Base-by-base conservation (phyloP, 1,140 invertebrate species). In the Cataglyphis hispanica region DNA sequence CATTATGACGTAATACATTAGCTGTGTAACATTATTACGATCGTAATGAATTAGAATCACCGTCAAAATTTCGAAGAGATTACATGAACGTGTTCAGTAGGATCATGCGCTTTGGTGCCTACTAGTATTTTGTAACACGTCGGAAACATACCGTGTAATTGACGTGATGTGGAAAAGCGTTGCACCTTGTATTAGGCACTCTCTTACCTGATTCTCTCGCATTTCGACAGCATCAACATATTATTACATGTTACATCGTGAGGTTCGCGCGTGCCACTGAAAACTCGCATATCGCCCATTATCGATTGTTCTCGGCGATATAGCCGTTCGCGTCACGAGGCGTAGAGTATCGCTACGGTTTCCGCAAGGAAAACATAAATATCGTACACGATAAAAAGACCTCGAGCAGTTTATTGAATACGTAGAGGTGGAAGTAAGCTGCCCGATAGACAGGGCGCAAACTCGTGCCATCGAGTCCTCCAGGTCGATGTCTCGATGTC, bases 11-110 rank as follows among this genome's bases (percentile, higher is more conserved):
- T 56, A 22, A 43, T 25, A 31, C 31, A 58, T 43, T 31, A 72
- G 66, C 25, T 22, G 5, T 25, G 64, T 81, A 81, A 81, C 37
- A 13, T 60, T 31, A 60, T 72, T 60, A 72, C 53, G 19, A 34
- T 83, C 78, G 25, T 60, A 83, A 74, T n/a, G 8, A 72, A 74
- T 83, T 83, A 74, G 37, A 43, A 61, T 83, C 67, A 81, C 66
- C 25, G 78, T 70, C 64, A 40, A 34, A 19, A 16, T 58, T 13
- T 19, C 10, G 43, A 58, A 31, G 43, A 50, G 25, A 43, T 81
- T 60, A 70, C 46, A 50, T 10, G 43, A 56, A 64, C 63, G 31
- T 56, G 64, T 66, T 81, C 31, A 46, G 31, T 37, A 25, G 4
- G 27, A 2, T 13, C 19, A 60, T 19, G 34, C 50, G 34, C 37